phyloP scores from a whole-genome alignment of 2,113 vertebrate species.

The Bombycilla garrulus region DNA sequence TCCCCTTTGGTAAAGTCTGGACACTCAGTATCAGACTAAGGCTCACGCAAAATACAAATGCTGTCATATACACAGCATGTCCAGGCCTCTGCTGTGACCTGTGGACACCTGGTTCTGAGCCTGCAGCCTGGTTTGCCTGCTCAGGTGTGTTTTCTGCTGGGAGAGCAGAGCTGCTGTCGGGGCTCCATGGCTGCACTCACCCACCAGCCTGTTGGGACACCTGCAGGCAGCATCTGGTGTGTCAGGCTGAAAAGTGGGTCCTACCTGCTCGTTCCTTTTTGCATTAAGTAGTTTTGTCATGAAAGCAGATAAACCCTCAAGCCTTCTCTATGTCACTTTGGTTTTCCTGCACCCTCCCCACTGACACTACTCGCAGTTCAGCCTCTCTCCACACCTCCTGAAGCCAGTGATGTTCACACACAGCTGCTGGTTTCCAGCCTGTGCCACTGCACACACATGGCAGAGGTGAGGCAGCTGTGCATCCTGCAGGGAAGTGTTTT shows the following conservation, averaged over 20 bases:
- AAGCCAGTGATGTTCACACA: background rate
- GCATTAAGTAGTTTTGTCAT: background rate
- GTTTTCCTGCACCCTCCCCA: background rate
- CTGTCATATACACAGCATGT: background rate
- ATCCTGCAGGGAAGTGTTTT: background rate
- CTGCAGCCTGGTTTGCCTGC: background rate
- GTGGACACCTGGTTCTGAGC: background rate
- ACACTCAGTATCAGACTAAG: background rate
- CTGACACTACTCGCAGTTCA: accelerated
- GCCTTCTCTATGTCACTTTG: background rate
- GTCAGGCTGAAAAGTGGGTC: background rate
- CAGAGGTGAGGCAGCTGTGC: background rate
- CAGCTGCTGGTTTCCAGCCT: background rate
- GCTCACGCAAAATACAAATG: background rate
- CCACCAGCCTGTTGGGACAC: background rate
- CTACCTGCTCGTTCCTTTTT: background rate
- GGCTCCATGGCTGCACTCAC: background rate
- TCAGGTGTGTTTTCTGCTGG: background rate
- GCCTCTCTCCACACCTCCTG: background rate
- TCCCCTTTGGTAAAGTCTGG: background rate
- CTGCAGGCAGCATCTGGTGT: background rate
- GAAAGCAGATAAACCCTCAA: background rate
- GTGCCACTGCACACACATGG: background rate
- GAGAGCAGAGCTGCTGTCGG: background rate
- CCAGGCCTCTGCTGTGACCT: background rate